Evolutionary conservation across 2,113 vertebrate species (phyloP), one percentile per base, ranked within the genome.

Genomic region (Oryzias woworae): DNA sequence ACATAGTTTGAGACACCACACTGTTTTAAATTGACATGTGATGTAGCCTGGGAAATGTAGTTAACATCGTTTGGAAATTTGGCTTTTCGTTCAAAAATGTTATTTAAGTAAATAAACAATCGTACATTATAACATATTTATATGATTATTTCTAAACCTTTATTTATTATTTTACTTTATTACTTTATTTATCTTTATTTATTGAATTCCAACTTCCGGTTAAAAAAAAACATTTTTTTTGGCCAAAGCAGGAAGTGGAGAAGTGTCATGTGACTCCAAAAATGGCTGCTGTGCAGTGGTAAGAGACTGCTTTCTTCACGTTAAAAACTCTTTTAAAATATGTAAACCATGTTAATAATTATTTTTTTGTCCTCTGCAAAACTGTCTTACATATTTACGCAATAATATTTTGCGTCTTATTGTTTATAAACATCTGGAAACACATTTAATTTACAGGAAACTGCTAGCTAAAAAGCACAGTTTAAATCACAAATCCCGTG

Each of bases 241-340:
- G 4, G 16, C 20, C 10, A 23, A 77, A 75, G 59, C 71, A 72
- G 86, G 89, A 90, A 91, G 80, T 81, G 14, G 28, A 6, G 7
- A 5, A 0, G 36, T 22, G 85, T 93, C 92, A 93, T 59, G 75
- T 92, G 92, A 92, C 43, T 51, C 3, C 62, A 53, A 87, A 88
- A 68, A 93, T 93, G 92, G 89, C 91, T 75, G 81, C 87, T 15
- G 90, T 92, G 64, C 89, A 91, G 77, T 93, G 92, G 92, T 92
- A 77, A 89, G 92, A 80, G 73, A 56, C 63, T 60, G n/a, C 71
- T 59, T 60, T 23, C 26, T 44, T 15, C 7, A 4, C 8, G 18
- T 52, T 52, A 12, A 17, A 26, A 49, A 24, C 12, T 20, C 47
- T 20, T 8, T 0, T 10, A 8, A 10, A 17, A 62, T 26, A 20